These are phyloP conservation scores for Lottia scabra DNA, from an alignment of 2,888 invertebrate genomes.

Conservation along the genomic window DNA sequence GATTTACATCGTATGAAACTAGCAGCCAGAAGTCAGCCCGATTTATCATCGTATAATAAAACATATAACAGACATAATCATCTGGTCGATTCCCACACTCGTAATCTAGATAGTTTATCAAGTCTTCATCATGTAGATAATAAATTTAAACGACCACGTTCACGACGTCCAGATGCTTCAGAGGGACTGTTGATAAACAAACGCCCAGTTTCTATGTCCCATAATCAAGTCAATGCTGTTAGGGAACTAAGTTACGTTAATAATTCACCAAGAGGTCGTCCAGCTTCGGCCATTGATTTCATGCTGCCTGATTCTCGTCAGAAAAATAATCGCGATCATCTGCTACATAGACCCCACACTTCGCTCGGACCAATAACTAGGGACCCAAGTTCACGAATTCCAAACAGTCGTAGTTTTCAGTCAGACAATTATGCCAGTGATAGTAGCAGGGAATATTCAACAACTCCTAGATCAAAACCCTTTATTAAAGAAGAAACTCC, in stretches of 20 bases:
- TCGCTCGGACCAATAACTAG: slow-evolving; percentile 39
- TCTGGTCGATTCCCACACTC: background rate
- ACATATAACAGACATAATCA: background rate
- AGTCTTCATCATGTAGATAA: background rate
- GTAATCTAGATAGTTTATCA: background rate
- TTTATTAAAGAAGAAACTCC: background rate
- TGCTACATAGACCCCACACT: slow-evolving; percentile 27
- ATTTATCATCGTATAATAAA: slow-evolving; percentile 32
- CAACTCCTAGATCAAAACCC: background rate
- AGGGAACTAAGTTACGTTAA: slow-evolving; percentile 20
- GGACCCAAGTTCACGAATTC: slow-evolving; percentile 8
- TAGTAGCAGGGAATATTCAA: background rate
- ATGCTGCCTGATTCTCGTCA: slow-evolving; percentile 31
- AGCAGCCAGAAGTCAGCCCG: slow-evolving; percentile 52
- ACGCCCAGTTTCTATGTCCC: slow-evolving; percentile 34
- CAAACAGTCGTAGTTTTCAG: background rate
- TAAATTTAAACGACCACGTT: background rate
- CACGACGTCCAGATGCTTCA: background rate
- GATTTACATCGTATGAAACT: slow-evolving; percentile 29
- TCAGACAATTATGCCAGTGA: background rate
- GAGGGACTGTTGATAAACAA: background rate
- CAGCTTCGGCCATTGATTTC: slow-evolving; percentile 55
- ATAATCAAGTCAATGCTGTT: slow-evolving; percentile 26
- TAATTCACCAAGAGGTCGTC: slow-evolving; percentile 33
- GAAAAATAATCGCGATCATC: slow-evolving; percentile 27